Evolutionary conservation across 2,888 invertebrate species (phyloP), one percentile per base, ranked within the genome.

Genomic region (Drosophila niveifrons): DNA sequence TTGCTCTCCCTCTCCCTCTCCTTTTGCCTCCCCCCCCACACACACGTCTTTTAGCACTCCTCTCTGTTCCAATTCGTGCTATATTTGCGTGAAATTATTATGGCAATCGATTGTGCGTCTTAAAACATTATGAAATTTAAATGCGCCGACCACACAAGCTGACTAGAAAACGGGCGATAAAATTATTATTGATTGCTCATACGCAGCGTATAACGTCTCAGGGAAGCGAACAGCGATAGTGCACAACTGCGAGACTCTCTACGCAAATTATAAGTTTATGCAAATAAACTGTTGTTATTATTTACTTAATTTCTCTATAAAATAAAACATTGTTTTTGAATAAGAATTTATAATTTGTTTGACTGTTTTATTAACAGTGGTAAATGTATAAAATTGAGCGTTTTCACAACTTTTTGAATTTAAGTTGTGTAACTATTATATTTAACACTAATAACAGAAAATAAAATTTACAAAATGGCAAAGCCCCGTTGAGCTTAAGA

Each of bases 181-280:
- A 87, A 87, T 82, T 72, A 84, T 78, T 87, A 87, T 87, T 85
- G 85, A 85, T 84, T 87, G 77, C 85, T 70, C 85, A 87, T 84
- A 87, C 82, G 85, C 84, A 67, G 66, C 70, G 73, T 78, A 48
- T 48, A 69, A 76, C 79, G 67, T 77, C 62, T 46, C 51, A 75
- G 72, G 65, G 68, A 72, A 73, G 62, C 15, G 52, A 17, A 7
- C 10, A 7, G 6, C 0, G n/a, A 9, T 28, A 13, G 7, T 46
- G 53, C 47, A 18, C 7, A 67, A 55, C 67, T 47, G 6, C 0
- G 0, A 44, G 17, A 18, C 72, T 23, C 72, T 64, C 31, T 51
- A 41, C 29, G 28, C 1, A 36, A 10, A 15, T 4, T 9, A 31
- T 10, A 31, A 31, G 9, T 31, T 31, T 31, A 31, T 31, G 8